Conservation (phyloP, 2,797 vertebrate genomes). For the Dicrostonyx torquatus region DNA sequence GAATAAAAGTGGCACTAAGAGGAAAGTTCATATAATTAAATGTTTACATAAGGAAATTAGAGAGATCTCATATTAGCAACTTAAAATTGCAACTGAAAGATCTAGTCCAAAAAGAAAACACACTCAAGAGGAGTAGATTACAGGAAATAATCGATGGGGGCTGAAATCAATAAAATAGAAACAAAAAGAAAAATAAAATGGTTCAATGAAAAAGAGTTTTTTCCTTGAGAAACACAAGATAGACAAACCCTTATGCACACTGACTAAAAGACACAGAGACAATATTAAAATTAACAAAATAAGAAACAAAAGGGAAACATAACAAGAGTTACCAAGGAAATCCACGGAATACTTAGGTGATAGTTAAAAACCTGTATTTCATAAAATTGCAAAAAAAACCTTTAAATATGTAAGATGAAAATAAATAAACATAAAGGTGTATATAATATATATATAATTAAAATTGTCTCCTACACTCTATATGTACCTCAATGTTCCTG, state of each 20-base stretch:
- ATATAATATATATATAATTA: too few species aligned
- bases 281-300: neutral
- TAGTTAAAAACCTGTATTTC: neutral
- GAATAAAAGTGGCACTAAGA: neutral
- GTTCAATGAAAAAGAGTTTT: neutral
- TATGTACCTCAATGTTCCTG: neutral
- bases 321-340: neutral
- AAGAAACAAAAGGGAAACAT: neutral
- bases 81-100: neutral
- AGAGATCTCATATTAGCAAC: neutral
- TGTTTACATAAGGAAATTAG: neutral
- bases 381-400: neutral
- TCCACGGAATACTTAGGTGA: neutral
- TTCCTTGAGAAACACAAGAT: neutral
- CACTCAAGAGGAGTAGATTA: neutral
- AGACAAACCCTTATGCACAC: neutral
- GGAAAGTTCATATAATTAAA: neutral
- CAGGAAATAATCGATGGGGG: neutral
- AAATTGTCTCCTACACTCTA: too few species aligned
- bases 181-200: neutral
- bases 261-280: neutral
- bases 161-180: neutral
- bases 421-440: neutral
- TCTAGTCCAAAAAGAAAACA: neutral
- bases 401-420: neutral